These are phyloP conservation scores for Upupa epops DNA, from an alignment of 2,113 vertebrate species.

Conservation along the genomic window DNA sequence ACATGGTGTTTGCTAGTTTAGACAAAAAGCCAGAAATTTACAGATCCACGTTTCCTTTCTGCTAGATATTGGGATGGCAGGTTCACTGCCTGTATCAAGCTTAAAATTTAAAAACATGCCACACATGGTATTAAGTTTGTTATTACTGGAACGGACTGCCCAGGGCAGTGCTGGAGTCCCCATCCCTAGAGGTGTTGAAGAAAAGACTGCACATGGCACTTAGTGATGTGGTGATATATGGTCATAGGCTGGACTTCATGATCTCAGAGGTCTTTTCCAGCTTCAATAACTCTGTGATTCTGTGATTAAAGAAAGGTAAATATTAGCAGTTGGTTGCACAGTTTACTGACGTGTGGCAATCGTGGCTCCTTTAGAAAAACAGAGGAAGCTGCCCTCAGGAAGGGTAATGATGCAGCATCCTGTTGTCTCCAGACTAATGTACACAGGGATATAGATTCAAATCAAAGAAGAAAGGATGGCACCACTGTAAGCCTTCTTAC, in stretches of 20 bases:
- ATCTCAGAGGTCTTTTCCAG: no score
- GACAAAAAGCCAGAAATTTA: not conserved
- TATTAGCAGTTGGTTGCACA: not conserved
- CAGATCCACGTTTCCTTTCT: not conserved
- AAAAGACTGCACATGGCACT: no score
- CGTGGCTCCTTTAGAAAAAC: not conserved
- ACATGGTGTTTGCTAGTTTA: not conserved
- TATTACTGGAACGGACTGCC: no score
- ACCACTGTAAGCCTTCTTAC: not conserved
- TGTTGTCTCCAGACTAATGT: conserved; percentile 24
- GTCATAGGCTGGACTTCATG: no score
- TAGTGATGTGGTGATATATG: no score
- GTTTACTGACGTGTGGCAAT: not conserved
- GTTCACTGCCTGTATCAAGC: not conserved
- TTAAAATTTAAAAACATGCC: not conserved
- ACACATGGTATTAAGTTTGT: not conserved
- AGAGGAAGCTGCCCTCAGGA: not conserved
- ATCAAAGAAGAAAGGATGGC: conserved; percentile 3
- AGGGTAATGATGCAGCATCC: conserved; percentile 42
- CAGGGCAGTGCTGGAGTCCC: no score
- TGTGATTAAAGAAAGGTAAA: not conserved
- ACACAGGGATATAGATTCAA: not conserved
- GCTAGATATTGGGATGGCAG: not conserved
- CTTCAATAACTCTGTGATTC: no score
- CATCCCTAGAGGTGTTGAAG: no score